Conservation (phyloP, 2,888 invertebrate genomes). For the Erebia ligea region DNA sequence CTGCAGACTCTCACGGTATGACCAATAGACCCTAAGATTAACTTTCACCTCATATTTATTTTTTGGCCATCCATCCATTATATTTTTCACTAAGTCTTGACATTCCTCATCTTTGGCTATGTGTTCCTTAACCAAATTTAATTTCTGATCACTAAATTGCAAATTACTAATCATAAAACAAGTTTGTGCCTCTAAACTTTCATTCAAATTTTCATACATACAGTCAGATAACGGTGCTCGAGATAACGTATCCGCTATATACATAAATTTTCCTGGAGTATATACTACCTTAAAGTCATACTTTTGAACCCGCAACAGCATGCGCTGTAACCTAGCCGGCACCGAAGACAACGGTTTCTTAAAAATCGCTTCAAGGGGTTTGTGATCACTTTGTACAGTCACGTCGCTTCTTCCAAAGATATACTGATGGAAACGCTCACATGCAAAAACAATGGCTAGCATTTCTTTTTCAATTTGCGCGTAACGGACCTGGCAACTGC, state of each 20-base stretch:
- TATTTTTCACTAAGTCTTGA: constrained; percentile 33
- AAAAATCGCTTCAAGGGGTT: constrained; percentile 46
- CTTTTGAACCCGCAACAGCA: constrained; percentile 45
- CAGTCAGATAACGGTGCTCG: constrained; percentile 41
- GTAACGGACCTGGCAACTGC: not conserved
- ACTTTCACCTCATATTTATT: constrained; percentile 36
- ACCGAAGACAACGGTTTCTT: constrained; percentile 42
- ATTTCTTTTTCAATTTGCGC: constrained; percentile 3
- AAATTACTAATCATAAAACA: constrained; percentile 39
- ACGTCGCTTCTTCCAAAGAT: not conserved
- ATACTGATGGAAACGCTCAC: constrained; percentile 5
- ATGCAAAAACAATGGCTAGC: constrained; percentile 3
- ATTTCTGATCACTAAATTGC: constrained; percentile 32
- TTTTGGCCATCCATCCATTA: constrained; percentile 44
- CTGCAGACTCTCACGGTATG: constrained; percentile 35
- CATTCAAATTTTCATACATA: constrained; percentile 28
- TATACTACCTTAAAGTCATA: constrained; percentile 43
- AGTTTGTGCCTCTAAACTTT: constrained; percentile 34
- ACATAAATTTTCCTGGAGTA: constrained; percentile 47
- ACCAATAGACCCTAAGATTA: constrained; percentile 28
- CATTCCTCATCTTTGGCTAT: constrained; percentile 33
- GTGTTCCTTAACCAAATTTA: constrained; percentile 32
- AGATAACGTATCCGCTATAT: constrained; percentile 45
- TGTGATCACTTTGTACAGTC: constrained; percentile 45
- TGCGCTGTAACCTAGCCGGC: constrained; percentile 44